Evolutionary conservation across 1,140 invertebrate species (phyloP).

Genomic region (Lineus longissimus): DNA sequence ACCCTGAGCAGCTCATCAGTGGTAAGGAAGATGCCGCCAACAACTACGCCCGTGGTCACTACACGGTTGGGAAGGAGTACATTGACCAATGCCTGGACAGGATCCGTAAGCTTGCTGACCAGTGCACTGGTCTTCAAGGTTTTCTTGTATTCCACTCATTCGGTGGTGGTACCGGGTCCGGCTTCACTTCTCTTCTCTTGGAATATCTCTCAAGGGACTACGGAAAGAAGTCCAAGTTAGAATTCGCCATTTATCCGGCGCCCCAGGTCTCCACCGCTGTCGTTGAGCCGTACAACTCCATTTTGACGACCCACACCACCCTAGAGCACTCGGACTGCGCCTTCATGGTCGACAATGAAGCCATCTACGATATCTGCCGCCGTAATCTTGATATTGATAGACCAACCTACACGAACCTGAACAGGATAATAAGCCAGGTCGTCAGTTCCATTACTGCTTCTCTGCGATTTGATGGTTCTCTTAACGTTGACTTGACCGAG

Average conservation of each 20-base stretch:
- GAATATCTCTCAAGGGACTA: constrained; percentile 80
- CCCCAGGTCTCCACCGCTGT: constrained; percentile 51
- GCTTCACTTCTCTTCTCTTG: constrained; percentile 82
- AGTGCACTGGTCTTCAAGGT: constrained; percentile 31
- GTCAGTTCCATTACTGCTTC: constrained; percentile 54
- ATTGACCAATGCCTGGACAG: constrained; percentile 49
- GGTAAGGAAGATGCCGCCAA: constrained; percentile 82
- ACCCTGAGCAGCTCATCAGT: constrained; percentile 52
- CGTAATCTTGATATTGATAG: constrained; percentile 67
- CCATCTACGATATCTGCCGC: constrained; percentile 53
- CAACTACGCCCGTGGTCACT: constrained; percentile 84
- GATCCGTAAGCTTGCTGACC: constrained; percentile 28
- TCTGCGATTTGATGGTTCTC: constrained; percentile 72
- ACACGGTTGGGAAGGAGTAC: constrained; percentile 71
- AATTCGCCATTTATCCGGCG: constrained; percentile 39
- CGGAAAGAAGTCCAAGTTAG: constrained; percentile 55
- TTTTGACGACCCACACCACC: constrained; percentile 50
- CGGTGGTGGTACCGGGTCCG: constrained; percentile 76
- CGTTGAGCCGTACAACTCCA: constrained; percentile 57
- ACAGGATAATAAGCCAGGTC: constrained; percentile 43
- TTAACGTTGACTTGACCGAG: constrained; percentile 65
- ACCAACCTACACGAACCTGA: constrained; percentile 71
- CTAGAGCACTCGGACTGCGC: constrained; percentile 55
- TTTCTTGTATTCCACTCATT: constrained; percentile 45
- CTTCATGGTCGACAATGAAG: constrained; percentile 60